Percentiles rank a stretch among this genome's conserved stretches.
phyloP scores from a whole-genome alignment of 2,888 invertebrate species.

The Nineta flava region DNA sequence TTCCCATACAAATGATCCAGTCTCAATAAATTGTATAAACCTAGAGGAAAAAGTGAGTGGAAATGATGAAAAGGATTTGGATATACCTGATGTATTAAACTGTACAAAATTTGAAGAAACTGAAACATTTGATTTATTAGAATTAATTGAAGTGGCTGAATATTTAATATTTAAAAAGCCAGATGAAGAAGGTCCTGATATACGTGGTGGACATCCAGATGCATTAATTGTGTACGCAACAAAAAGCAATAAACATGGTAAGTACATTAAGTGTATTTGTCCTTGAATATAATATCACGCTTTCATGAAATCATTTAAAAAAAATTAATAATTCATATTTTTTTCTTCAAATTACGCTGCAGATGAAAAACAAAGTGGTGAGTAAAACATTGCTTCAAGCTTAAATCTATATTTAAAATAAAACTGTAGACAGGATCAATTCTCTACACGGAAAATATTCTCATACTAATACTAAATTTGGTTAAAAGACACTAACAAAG shows the following conservation, averaged over 20 bases:
- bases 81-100: no score
- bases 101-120: slow-evolving; percentile 6
- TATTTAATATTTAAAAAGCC: slow-evolving; percentile 64
- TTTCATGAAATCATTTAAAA: slow-evolving; percentile 1
- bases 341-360: slow-evolving; percentile 16
- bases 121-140: slow-evolving; percentile 42
- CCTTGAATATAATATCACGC: not conserved
- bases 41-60: no score
- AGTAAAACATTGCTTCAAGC: slow-evolving; percentile 4
- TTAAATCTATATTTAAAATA: no score
- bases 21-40: no score
- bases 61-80: no score
- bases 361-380: slow-evolving; percentile 35
- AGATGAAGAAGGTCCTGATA: slow-evolving; percentile 77
- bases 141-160: slow-evolving; percentile 65
- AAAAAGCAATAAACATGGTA: slow-evolving; percentile 71
- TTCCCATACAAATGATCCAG: slow-evolving; percentile 12
- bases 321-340: slow-evolving; percentile 9
- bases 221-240: slow-evolving; percentile 93
- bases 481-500: no score
- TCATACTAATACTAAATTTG: no score
- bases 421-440: no score
- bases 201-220: slow-evolving; percentile 85
- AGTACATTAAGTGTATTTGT: slow-evolving; percentile 9
- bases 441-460: no score